phyloP scores from a whole-genome alignment of 1,140 invertebrate species.

The Panagrolaimus sp. region DNA sequence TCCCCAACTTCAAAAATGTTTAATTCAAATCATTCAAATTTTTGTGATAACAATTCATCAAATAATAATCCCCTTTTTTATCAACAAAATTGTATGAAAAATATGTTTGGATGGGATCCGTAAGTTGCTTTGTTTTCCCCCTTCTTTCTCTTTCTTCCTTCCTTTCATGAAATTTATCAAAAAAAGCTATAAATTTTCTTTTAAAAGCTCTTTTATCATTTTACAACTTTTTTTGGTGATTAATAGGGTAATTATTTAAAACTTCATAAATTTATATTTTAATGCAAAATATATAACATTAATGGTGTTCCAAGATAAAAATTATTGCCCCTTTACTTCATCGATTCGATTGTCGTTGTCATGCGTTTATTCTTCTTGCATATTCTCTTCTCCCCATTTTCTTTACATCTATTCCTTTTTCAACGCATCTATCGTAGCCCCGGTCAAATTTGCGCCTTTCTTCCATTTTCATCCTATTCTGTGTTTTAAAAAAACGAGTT shows the following conservation, averaged over 20 bases:
- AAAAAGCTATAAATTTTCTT: too few relatives aligned
- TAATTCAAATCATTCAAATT: neutral
- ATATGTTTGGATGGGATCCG: slow-evolving; percentile 9
- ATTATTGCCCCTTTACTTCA: too few relatives aligned
- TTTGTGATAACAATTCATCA: neutral
- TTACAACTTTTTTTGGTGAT: too few relatives aligned
- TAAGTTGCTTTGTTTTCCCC: neutral
- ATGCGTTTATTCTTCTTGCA: too few relatives aligned
- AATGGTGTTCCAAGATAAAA: too few relatives aligned
- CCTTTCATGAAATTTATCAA: neutral
- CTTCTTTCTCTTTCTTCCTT: slow-evolving; percentile 1
- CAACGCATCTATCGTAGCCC: slow-evolving; percentile 10
- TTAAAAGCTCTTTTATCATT: too few relatives aligned
- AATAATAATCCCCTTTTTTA: slow-evolving; percentile 6
- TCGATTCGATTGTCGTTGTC: too few relatives aligned
- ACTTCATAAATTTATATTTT: too few relatives aligned
- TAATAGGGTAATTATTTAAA: too few relatives aligned
- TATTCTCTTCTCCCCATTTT: neutral
- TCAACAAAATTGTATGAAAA: slow-evolving; percentile 13
- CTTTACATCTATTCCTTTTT: slow-evolving; percentile 8
- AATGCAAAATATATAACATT: too few relatives aligned
- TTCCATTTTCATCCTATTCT: too few relatives aligned
- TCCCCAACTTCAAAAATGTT: slow-evolving; percentile 10
- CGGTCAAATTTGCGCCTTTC: neutral
- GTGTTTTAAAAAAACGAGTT: neutral